Evolutionary conservation across 2,888 invertebrate genomes (phyloP), one percentile per base, ranked within the genome.

Genomic region (Cantharis rustica): DNA sequence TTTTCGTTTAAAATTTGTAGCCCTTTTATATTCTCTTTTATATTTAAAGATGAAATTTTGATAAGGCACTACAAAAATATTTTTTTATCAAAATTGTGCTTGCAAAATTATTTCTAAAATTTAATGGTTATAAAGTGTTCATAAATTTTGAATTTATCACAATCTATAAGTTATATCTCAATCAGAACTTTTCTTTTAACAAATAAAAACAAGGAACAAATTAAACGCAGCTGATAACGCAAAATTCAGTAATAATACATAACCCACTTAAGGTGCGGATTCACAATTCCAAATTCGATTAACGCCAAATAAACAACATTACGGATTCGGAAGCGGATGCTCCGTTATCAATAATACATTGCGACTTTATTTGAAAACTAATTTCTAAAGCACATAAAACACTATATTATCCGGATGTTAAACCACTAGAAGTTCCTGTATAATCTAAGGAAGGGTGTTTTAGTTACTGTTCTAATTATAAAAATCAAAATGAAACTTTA

Each of bases 311-410:
- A 74, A 74, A 74, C 74, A 74, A 63, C 69, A 64, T 61, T 64
- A 69, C 68, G 68, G 69, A 69, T 74, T 69, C 74, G 74, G 74
- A 74, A 74, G 31, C 74, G 74, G 74, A 74, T 74, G 74, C 64
- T 74, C 69, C 74, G 61, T 74, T 74, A 74, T 74, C 74, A 74
- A 74, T 74, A 74, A 74, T 74, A 74, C 74, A 74, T 74, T 69
- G 74, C 69, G 47, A 74, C 74, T 74, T 74, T 69, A 74, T 74
- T 70, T 69, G 63, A 64, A 74, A 74, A 70, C 74, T 74, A 74
- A 74, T 74, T 69, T 31, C 74, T 74, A 74, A 74, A 69, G 64
- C 74, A 74, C 74, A 74, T 74, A 74, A 74, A 74, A 63, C 74
- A 74, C 70, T 70, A 74, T 74, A 68, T 74, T 74, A 74, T 70